Percentiles rank a stretch among this genome's conserved stretches.
phyloP scores from a whole-genome alignment of 2,888 invertebrate species.

The Eueremaeus valkanovi region DNA sequence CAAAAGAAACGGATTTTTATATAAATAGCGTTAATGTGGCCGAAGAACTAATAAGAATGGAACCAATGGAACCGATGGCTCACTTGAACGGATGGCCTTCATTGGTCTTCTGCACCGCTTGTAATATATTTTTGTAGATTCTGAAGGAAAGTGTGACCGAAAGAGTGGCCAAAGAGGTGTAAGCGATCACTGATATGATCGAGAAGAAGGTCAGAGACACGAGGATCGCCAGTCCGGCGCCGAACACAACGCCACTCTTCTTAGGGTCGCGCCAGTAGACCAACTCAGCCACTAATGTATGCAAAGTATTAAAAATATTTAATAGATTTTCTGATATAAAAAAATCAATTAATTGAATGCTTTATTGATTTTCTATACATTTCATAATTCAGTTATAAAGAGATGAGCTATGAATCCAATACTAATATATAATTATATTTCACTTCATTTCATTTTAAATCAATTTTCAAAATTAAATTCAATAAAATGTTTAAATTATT shows the following conservation, averaged over 20 bases:
- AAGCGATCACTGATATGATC: conserved; percentile 90
- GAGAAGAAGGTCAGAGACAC: conserved; percentile 92
- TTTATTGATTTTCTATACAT: neutral
- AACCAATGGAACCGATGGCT: conserved; percentile 53
- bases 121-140: conserved; percentile 90
- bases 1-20: too few species aligned
- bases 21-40: conserved; percentile 5
- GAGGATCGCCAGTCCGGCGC: conserved; percentile 78
- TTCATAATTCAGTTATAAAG: neutral
- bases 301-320: too few species aligned
- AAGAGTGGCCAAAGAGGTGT: conserved; percentile 78
- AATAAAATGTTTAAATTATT: too few species aligned
- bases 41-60: conserved; percentile 5
- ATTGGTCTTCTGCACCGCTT: conserved; percentile 87
- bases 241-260: conserved; percentile 89
- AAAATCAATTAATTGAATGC: neutral
- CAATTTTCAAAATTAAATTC: too few species aligned
- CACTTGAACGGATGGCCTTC: conserved; percentile 98
- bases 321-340: too few species aligned
- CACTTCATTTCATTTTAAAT: too few species aligned
- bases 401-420: too few species aligned
- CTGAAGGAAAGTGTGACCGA: conserved; percentile 86
- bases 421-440: too few species aligned
- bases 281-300: conserved; percentile 55
- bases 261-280: conserved; percentile 97